Conservation (phyloP, 2,797 vertebrate species). For the Protonibea diacanthus region DNA sequence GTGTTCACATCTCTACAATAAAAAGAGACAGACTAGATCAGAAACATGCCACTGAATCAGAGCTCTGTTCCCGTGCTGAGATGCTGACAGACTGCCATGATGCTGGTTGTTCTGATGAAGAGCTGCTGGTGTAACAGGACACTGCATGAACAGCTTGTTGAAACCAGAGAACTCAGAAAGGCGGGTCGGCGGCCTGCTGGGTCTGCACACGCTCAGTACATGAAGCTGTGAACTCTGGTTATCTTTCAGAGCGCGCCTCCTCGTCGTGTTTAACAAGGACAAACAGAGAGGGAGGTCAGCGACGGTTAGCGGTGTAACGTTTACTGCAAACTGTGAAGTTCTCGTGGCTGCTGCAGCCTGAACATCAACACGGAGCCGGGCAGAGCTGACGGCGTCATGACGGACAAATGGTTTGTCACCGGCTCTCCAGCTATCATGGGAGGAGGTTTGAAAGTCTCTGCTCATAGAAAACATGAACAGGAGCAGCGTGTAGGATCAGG, state of each 20-base stretch:
- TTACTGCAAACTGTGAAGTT: background rate
- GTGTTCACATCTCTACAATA: conserved; percentile 95
- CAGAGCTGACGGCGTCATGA: too few species aligned
- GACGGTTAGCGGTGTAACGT: background rate
- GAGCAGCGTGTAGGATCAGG: too few species aligned
- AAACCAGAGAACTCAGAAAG: conserved; percentile 35
- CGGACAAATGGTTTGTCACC: too few species aligned
- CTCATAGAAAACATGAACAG: too few species aligned
- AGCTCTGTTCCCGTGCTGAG: background rate
- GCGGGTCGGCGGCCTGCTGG: conserved; percentile 8
- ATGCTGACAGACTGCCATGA: background rate
- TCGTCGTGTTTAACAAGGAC: conserved; percentile 1
- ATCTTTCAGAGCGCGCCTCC: background rate
- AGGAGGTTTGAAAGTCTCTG: too few species aligned
- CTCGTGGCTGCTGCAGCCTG: background rate
- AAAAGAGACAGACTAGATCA: background rate
- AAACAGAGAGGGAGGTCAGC: conserved; percentile 3
- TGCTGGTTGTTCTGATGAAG: background rate
- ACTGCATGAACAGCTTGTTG: conserved; percentile 6
- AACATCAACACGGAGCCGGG: too few species aligned
- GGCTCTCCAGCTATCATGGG: too few species aligned
- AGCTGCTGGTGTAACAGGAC: conserved; percentile 28
- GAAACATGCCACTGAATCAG: background rate
- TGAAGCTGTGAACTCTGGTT: background rate
- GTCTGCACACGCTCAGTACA: conserved; percentile 5